Base-by-base conservation (phyloP, 2,797 vertebrate species). In the Coregonus sp. region DNA sequence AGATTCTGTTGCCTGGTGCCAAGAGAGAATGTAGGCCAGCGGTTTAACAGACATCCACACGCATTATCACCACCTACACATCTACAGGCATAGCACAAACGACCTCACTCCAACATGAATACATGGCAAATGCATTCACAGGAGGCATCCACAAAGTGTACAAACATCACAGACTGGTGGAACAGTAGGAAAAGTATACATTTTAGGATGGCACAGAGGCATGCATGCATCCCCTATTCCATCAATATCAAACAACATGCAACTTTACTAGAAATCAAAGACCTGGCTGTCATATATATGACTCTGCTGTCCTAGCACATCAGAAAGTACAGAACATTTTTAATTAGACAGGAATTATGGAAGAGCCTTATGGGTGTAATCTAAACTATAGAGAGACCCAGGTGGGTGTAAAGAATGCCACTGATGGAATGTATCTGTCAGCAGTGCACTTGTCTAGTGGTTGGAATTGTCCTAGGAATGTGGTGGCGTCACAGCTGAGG, bases 361-460 rank as follows among this genome's bases (percentile, higher is more conserved):
- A 31, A 14, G 25, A 29, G 65, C 31, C 56, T 35, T 6, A n/a
- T 35, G 66, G 5, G 66, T 33, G 66, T 59, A 31, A 56, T 78
- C 61, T 4, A 56, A 59, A 78, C 61, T 20, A 65, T 47, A 77
- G 15, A 72, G 72, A 20, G 50, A 72, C 15, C 66, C 47, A 33
- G 54, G 54, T 56, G 52, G 52, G 47, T 33, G 68, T 56, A 80
- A 40, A 78, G 76, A 65, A 82, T 70, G 78, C 75, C 72, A 59
- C 74, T 4, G 63, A 54, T 79, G 85, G 90, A 91, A 91, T 87
- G 83, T 71, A 2, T 80, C 74, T 69, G 84, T 90, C 86, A 89
- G 87, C 83, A 16, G 29, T 25, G 25, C 25, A 25, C 25, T 25
- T 25, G 25, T 25, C 25, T 25, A 25, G 25, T 77, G 85, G 81